Conservation (phyloP, 1,140 invertebrate genomes). For the Sycophaga agraensis region DNA sequence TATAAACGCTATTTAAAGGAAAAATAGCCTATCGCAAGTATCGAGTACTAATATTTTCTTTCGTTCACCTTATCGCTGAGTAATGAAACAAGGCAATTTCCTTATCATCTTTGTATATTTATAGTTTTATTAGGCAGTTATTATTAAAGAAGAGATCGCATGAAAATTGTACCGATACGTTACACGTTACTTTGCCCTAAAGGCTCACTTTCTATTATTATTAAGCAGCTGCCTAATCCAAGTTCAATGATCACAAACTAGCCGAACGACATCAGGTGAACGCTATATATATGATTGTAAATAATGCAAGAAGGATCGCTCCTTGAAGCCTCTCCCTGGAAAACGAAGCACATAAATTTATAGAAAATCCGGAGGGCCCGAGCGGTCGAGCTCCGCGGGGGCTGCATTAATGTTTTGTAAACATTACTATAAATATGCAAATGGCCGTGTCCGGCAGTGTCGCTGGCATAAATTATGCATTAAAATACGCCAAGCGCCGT, state of each 20-base stretch:
- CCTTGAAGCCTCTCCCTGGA: too few species aligned
- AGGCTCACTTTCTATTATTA: too few species aligned
- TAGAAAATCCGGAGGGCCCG: too few species aligned
- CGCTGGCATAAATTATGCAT: slow-evolving; percentile 34
- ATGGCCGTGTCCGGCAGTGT: slow-evolving; percentile 13
- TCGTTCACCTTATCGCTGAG: slow-evolving; percentile 1
- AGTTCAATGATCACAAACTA: too few species aligned
- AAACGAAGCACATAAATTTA: too few species aligned
- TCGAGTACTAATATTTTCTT: slow-evolving; percentile 10
- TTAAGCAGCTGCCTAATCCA: too few species aligned
- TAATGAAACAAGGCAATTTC: background rate
- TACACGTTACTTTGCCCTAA: too few species aligned
- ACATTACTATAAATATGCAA: slow-evolving; percentile 31
- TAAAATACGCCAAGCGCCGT: slow-evolving; percentile 30
- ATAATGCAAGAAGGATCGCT: too few species aligned
- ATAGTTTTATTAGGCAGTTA: background rate
- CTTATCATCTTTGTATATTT: background rate
- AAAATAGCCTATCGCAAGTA: background rate
- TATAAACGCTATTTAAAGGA: slow-evolving; percentile 4
- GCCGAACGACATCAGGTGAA: too few species aligned
- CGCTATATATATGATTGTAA: too few species aligned
- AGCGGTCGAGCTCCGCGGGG: background rate
- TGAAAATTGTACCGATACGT: too few species aligned
- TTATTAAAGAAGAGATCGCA: background rate
- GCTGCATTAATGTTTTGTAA: slow-evolving; percentile 25